Evolutionary conservation across 2,113 vertebrate genomes (phyloP).

Genomic region (Cyprinodon tularosa): DNA sequence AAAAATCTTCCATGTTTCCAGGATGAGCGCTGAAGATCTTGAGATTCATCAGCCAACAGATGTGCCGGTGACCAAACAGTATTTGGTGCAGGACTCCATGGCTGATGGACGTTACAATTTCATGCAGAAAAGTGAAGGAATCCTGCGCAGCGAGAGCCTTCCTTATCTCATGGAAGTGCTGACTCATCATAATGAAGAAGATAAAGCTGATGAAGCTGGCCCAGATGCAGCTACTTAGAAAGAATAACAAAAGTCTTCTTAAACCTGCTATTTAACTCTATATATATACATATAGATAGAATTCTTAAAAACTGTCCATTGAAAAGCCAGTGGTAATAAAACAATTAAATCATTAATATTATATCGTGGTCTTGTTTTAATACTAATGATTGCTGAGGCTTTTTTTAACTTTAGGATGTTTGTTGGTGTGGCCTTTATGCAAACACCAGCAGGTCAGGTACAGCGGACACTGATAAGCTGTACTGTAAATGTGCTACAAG

Average conservation of each 20-base stretch:
- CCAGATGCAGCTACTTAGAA: neutral
- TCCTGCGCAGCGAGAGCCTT: constrained; percentile 49
- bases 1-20: constrained; percentile 25
- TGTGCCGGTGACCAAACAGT: constrained; percentile 14
- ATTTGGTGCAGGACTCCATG: constrained; percentile 26
- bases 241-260: constrained; percentile 9
- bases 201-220: constrained; percentile 1
- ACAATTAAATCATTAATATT: too few species aligned
- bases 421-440: too few species aligned
- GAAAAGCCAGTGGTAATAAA: too few species aligned
- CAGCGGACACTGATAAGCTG: too few species aligned
- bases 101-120: constrained; percentile 18
- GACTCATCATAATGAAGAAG: constrained; percentile 19
- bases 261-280: too few species aligned
- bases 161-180: constrained; percentile 42
- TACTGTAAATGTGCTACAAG: too few species aligned
- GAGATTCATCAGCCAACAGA: constrained; percentile 53
- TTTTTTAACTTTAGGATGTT: too few species aligned
- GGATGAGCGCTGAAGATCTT: constrained; percentile 70
- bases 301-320: too few species aligned
- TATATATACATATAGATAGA: too few species aligned
- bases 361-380: too few species aligned
- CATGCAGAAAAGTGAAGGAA: constrained; percentile 33
- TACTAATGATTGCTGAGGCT: too few species aligned
- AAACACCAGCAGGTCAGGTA: too few species aligned